Conservation (phyloP, 1,140 invertebrate genomes). For the Mercenaria mercenaria region DNA sequence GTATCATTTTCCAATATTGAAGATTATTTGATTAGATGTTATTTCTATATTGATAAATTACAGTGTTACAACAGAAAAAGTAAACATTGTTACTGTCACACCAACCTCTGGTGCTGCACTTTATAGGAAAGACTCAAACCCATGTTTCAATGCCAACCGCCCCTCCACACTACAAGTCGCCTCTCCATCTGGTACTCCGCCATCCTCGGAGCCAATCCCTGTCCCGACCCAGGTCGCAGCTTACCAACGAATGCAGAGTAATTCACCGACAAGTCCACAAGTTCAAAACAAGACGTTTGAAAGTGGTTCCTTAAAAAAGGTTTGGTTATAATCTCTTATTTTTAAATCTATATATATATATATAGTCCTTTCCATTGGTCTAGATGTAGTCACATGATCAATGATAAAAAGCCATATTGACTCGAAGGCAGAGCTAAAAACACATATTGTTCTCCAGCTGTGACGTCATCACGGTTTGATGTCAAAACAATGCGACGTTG, state of each 20-base stretch:
- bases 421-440: no score
- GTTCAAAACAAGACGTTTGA: constrained; percentile 40
- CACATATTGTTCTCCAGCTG: no score
- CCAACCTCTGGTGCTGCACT: constrained; percentile 66
- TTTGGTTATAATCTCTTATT: background rate
- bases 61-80: constrained; percentile 4
- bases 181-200: constrained; percentile 49
- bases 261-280: constrained; percentile 72
- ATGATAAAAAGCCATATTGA: no score
- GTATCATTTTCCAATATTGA: no score
- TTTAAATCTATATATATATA: background rate
- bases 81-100: constrained; percentile 63
- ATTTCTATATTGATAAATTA: no score
- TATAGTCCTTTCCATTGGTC: no score
- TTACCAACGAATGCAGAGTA: constrained; percentile 86
- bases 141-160: constrained; percentile 72
- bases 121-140: constrained; percentile 68
- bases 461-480: no score
- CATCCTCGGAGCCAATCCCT: constrained; percentile 89
- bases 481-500: no score
- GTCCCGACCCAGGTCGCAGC: constrained; percentile 91
- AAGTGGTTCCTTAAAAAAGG: constrained; percentile 53
- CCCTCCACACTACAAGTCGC: constrained; percentile 75
- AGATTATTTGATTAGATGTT: no score
- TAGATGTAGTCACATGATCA: no score